Percentiles rank a stretch among this genome's conserved stretches.
phyloP scores from a whole-genome alignment of 2,113 vertebrate species.

The cattle (Bos taurus) region ARS-UCD2.0 NC_037329.1:28298001-28298500 shows the following conservation, averaged over 20 bases:
- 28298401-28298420: no score
- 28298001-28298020: not conserved
- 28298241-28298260: no score
- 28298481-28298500: not conserved
- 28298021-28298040: not conserved
- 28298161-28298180: not conserved
- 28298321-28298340: no score
- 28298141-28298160: not conserved
- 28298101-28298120: slow-evolving; percentile 14
- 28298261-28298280: no score
- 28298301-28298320: no score
- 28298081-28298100: not conserved
- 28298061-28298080: not conserved
- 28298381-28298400: no score
- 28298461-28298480: not conserved
- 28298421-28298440: not conserved
- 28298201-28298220: no score
- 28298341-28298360: no score
- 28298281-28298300: no score
- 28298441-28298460: not conserved
- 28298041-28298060: not conserved
- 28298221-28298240: no score
- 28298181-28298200: no score
- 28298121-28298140: not conserved
- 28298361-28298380: no score